Conservation (phyloP, 1,140 invertebrate genomes). For the Periplaneta americana region DNA sequence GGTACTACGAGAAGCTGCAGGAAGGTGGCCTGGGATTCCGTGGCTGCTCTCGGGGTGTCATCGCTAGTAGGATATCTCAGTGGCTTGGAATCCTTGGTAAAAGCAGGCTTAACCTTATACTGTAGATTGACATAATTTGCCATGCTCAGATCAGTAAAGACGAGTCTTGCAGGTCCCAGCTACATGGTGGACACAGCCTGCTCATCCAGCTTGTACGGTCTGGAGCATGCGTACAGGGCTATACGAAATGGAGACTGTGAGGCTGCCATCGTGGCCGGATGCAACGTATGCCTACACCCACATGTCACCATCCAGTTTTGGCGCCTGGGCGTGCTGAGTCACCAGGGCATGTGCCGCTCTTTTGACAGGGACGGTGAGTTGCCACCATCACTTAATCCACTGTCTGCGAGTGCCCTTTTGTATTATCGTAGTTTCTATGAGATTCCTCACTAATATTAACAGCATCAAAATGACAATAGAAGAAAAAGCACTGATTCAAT, state of each 20-base stretch:
- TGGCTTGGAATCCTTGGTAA: constrained; percentile 56
- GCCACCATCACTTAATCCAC: too few species aligned
- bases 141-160: too few species aligned
- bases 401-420: too few species aligned
- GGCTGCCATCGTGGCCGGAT: constrained; percentile 52
- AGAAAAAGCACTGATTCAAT: too few species aligned
- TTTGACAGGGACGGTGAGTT: constrained; percentile 58
- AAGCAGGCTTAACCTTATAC: too few species aligned
- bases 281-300: constrained; percentile 49
- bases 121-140: too few species aligned
- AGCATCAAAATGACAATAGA: too few species aligned
- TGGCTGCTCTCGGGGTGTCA: constrained; percentile 84
- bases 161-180: constrained; percentile 25
- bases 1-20: constrained; percentile 55
- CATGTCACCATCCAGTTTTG: constrained; percentile 48
- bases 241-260: constrained; percentile 48
- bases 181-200: constrained; percentile 24
- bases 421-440: too few species aligned
- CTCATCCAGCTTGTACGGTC: constrained; percentile 16
- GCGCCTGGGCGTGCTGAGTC: constrained; percentile 53
- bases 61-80: constrained; percentile 84
- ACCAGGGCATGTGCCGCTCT: constrained; percentile 60
- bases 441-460: too few species aligned
- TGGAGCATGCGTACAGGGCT: constrained; percentile 13
- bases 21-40: constrained; percentile 57